Conservation (phyloP, 2,888 invertebrate species). For the Himalopsyche japonica region DNA sequence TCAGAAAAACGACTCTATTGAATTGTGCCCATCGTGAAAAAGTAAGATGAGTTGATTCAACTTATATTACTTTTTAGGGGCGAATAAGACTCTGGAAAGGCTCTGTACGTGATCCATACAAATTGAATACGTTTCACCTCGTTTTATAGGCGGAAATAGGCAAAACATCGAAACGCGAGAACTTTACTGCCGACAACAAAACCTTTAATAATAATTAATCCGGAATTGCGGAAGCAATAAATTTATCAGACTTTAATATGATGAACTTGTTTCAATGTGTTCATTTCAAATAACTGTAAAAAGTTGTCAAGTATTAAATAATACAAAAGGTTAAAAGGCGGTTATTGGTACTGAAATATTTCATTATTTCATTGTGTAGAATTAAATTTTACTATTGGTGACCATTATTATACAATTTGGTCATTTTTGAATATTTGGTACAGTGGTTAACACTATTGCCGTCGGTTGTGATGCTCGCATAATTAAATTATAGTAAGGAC, state of each 20-base stretch:
- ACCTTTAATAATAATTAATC: background rate
- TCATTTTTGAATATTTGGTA: no score
- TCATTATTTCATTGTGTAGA: no score
- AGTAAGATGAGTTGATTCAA: slow-evolving; percentile 8
- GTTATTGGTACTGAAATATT: no score
- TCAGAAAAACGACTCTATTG: slow-evolving; percentile 1
- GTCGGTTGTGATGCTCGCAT: no score
- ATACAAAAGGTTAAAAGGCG: no score
- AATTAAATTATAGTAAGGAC: no score
- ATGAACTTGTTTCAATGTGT: background rate
- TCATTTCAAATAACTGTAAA: no score
- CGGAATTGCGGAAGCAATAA: background rate
- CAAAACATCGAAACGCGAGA: background rate
- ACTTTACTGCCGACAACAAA: background rate
- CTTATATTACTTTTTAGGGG: slow-evolving; percentile 17
- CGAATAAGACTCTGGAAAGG: slow-evolving; percentile 10
- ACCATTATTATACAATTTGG: no score
- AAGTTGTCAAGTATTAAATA: no score
- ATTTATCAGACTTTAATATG: background rate
- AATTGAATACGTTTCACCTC: background rate
- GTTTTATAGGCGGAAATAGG: background rate
- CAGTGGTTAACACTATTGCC: no score
- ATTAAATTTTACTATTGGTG: no score
- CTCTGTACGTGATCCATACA: background rate
- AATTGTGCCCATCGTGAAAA: slow-evolving; percentile 12